Evolutionary conservation across 2,888 invertebrate genomes (phyloP).

Genomic region (Spatulosminthurus flaviceps): DNA sequence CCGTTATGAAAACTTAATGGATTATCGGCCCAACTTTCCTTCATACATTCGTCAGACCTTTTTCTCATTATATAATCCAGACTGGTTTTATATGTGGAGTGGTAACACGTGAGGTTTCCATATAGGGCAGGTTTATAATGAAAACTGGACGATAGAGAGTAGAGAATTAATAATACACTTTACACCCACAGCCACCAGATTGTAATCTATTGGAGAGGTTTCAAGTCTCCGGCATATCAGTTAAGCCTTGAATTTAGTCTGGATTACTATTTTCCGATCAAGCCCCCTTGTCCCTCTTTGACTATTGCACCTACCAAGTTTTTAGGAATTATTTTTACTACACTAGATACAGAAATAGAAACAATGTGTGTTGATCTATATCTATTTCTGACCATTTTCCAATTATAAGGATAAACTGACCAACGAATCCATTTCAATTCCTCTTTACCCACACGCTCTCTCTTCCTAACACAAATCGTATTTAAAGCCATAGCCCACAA

Average conservation of each 20-base stretch:
- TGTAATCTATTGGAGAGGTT: conserved; percentile 7
- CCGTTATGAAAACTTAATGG: too few relatives aligned
- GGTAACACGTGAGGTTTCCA: background rate
- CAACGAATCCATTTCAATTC: conserved; percentile 11
- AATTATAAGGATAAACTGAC: conserved; percentile 18
- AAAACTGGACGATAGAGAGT: background rate
- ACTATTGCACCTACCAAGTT: background rate
- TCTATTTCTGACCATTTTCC: background rate
- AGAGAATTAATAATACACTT: conserved; percentile 14
- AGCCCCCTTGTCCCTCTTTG: background rate
- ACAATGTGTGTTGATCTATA: too few relatives aligned
- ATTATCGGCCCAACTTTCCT: too few relatives aligned
- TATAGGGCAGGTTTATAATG: background rate
- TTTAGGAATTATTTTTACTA: background rate
- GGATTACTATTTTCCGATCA: conserved; percentile 14
- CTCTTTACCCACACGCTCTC: background rate
- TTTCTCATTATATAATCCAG: too few relatives aligned
- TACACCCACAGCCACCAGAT: conserved; percentile 2
- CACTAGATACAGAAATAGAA: too few relatives aligned
- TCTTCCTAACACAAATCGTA: background rate
- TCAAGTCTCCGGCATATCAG: background rate
- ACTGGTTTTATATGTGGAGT: too few relatives aligned
- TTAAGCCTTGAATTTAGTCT: conserved; percentile 3
- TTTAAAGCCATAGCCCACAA: too few relatives aligned
- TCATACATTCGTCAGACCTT: too few relatives aligned